Evolutionary conservation across 92 coral and sea anemone genomes (phyloP).

Genomic region (Hydrozoanthus gracilis): DNA sequence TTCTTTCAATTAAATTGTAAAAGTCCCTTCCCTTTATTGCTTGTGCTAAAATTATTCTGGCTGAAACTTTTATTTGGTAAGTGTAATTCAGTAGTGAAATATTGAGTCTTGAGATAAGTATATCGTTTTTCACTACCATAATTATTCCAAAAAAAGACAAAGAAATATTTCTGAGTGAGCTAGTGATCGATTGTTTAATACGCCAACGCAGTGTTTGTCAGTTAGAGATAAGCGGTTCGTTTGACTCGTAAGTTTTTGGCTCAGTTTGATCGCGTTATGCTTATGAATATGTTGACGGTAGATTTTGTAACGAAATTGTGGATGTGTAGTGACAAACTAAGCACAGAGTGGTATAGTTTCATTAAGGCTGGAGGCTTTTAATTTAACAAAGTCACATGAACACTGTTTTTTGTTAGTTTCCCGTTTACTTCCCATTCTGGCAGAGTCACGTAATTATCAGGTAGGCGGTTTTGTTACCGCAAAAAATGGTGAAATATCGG

Average conservation of each 20-base stretch:
- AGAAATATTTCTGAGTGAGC: not conserved
- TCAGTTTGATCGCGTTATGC: not conserved
- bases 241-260: not conserved
- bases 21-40: slow-evolving; percentile 9
- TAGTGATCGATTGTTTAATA: not conserved
- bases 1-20: not conserved
- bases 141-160: not conserved
- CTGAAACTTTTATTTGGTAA: not conserved
- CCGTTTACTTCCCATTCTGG: not conserved
- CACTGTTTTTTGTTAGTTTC: not conserved
- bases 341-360: too few relatives aligned
- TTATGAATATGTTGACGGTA: not conserved
- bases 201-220: not conserved
- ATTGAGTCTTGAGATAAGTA: not conserved
- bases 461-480: slow-evolving; percentile 19
- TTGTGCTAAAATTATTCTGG: slow-evolving; percentile 17
- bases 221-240: not conserved
- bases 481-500: slow-evolving; percentile 3
- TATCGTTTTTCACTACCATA: slow-evolving; percentile 7
- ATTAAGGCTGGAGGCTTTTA: too few relatives aligned
- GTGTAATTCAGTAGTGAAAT: not conserved
- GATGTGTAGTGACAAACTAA: too few relatives aligned
- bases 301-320: too few relatives aligned
- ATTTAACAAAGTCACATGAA: too few relatives aligned
- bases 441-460: slow-evolving; percentile 18